Conservation (phyloP, 1,140 invertebrate genomes). For the Drosophila miranda region DNA sequence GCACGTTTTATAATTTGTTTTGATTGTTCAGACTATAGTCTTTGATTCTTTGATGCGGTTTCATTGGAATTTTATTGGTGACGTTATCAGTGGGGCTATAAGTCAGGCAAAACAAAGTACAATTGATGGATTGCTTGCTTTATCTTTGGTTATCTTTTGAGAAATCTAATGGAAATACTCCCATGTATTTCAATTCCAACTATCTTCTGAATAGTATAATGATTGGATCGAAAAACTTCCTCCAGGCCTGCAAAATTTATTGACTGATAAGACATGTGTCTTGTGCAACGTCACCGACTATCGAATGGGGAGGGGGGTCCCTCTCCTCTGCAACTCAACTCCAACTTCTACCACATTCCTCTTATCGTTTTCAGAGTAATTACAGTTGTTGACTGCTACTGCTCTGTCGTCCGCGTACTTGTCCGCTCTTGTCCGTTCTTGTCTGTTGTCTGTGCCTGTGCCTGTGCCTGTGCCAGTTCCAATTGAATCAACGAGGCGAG, state of each 20-base stretch:
- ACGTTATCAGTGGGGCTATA: too few relatives aligned
- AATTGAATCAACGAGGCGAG: slow-evolving; percentile 45
- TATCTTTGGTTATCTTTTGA: too few relatives aligned
- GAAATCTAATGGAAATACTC: too few relatives aligned
- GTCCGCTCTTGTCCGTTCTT: slow-evolving; percentile 5
- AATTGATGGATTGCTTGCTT: too few relatives aligned
- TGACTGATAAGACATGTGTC: slow-evolving; percentile 35
- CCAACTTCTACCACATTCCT: slow-evolving; percentile 32
- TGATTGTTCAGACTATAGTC: background rate
- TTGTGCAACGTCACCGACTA: slow-evolving; percentile 35
- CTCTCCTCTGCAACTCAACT: slow-evolving; percentile 1
- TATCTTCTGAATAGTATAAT: too few relatives aligned
- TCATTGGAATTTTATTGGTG: too few relatives aligned
- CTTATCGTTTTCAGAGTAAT: slow-evolving; percentile 55
- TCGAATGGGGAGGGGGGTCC: too few relatives aligned
- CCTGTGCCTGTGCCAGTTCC: slow-evolving; percentile 9
- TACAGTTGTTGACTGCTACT: slow-evolving; percentile 58
- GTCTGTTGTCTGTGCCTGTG: slow-evolving; percentile 27
- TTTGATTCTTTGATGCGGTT: background rate
- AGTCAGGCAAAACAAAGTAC: too few relatives aligned
- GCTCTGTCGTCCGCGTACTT: background rate
- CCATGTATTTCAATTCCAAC: too few relatives aligned
- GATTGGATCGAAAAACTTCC: too few relatives aligned
- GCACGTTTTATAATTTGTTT: slow-evolving; percentile 15
- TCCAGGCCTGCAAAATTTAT: slow-evolving; percentile 10